These are phyloP conservation scores for Forbesichthys agassizii DNA, from an alignment of 2,113 vertebrate genomes.

Conservation along the genomic window DNA sequence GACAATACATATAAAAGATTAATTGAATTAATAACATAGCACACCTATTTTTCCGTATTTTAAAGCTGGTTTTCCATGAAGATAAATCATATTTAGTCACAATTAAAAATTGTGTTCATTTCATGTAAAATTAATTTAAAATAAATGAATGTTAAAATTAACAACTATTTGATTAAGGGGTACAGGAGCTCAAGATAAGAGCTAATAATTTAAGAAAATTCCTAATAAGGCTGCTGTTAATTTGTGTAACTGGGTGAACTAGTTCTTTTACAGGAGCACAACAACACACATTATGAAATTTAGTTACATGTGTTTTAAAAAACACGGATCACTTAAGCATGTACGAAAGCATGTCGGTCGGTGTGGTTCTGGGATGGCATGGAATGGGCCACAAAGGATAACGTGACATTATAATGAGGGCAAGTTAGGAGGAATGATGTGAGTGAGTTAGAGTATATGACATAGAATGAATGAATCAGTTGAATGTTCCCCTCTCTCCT, in stretches of 20 bases:
- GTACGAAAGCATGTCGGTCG: slow-evolving; percentile 23
- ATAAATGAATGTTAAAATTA: no score
- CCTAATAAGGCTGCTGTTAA: neutral
- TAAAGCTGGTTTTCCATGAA: no score
- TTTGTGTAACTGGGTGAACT: slow-evolving; percentile 38
- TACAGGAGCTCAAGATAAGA: no score
- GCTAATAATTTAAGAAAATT: no score
- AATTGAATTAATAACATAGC: no score
- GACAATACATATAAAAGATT: no score
- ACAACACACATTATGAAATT: neutral
- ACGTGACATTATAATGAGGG: slow-evolving; percentile 54
- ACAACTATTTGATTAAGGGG: no score
- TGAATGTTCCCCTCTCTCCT: slow-evolving; percentile 66
- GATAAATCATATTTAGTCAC: no score
- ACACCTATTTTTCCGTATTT: no score
- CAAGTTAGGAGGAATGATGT: slow-evolving; percentile 25
- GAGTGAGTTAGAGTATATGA: neutral
- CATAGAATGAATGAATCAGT: slow-evolving; percentile 47
- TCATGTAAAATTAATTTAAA: no score
- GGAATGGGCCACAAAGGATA: slow-evolving; percentile 37
- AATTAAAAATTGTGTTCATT: no score
- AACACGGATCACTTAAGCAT: slow-evolving; percentile 7
- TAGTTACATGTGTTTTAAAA: neutral
- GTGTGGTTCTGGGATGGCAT: slow-evolving; percentile 69
- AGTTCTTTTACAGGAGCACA: slow-evolving; percentile 34